Base-by-base conservation (phyloP, 2,797 vertebrate genomes). In the Lemur catta region DNA sequence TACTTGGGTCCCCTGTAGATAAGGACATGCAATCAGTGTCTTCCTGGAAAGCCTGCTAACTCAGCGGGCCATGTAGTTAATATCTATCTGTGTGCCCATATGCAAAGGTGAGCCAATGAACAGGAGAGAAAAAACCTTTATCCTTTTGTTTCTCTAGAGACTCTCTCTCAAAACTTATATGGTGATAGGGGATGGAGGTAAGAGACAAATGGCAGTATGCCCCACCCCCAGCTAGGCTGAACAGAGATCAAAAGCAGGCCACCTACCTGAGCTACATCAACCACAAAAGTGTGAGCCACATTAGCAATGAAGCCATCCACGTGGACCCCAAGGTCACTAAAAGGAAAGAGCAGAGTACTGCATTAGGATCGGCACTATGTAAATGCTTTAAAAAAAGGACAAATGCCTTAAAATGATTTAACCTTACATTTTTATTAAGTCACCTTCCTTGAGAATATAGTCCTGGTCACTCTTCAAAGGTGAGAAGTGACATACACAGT, bases 221-320 rank as follows among this genome's bases (percentile, higher is more conserved):
- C 1, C 43, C 61, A n/a, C 61, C 61, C 9, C 3, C 38, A n/a
- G 17, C 46, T 24, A 67, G 35, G 26, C 7, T 59, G 30, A 82
- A 84, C 4, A 84, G n/a, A 89, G 20, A 75, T 96, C 75, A 84
- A 82, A 75, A 41, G 71, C 20, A 94, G 71, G 17, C 7, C 18
- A 97, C 98, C 80, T 97, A 99, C 99, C 99, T 99, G 99, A 92
- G 99, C 99, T 84, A 99, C 99, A 26, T 99, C 99, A 86, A 99
- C 98, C 94, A 99, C 98, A 88, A 99, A 99, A 98, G 99, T 99
- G 98, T 99, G 99, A 57, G 99, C 99, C 97, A 99, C 99, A 46
- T 99, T 99, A 78, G 99, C 99, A 91, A 99, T 99, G 98, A 99
- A 99, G 84, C 99, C 99, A 41, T 99, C 99, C 59, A 99, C 99